phyloP scores from a whole-genome alignment of 2,113 vertebrate genomes.

The Dolichotis patagonum region DNA sequence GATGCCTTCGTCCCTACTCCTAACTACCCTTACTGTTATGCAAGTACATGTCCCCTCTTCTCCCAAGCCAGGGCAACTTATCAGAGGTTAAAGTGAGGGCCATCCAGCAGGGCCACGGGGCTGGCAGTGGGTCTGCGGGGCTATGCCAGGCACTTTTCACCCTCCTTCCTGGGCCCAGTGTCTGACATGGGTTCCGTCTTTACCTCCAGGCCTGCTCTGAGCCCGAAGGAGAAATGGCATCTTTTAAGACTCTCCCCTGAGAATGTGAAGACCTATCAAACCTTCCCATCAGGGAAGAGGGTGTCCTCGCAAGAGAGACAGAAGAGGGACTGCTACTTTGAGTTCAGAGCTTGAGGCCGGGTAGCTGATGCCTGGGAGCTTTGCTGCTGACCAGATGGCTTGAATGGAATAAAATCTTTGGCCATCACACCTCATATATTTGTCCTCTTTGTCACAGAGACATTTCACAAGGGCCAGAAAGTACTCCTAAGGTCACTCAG shows the following conservation, averaged over 20 bases:
- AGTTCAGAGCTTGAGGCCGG: slow-evolving; percentile 66
- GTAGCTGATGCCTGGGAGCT: not conserved
- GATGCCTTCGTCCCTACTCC: not conserved
- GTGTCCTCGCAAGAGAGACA: slow-evolving; percentile 74
- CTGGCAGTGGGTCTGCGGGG: not conserved
- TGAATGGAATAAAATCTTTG: slow-evolving; percentile 73
- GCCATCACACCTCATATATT: not conserved
- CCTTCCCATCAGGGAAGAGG: slow-evolving; percentile 77
- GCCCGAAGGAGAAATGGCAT: slow-evolving; percentile 47
- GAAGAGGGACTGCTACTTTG: slow-evolving; percentile 71
- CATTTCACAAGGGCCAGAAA: not conserved
- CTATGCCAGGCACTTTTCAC: not conserved
- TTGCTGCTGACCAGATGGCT: not conserved
- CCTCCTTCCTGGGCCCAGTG: not conserved
- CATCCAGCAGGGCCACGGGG: not conserved
- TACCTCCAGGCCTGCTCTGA: slow-evolving; percentile 77
- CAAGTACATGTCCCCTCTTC: not conserved
- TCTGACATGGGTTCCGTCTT: not conserved
- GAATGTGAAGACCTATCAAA: slow-evolving; percentile 76
- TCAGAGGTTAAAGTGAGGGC: not conserved
- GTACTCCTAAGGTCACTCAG: not conserved
- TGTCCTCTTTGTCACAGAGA: not conserved
- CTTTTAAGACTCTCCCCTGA: slow-evolving; percentile 54
- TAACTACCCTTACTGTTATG: fast-evolving
- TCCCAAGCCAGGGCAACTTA: not conserved